Base-by-base conservation (phyloP, 53 echinoderm and acorn worm genomes). In the Echinometra lucunter region DNA sequence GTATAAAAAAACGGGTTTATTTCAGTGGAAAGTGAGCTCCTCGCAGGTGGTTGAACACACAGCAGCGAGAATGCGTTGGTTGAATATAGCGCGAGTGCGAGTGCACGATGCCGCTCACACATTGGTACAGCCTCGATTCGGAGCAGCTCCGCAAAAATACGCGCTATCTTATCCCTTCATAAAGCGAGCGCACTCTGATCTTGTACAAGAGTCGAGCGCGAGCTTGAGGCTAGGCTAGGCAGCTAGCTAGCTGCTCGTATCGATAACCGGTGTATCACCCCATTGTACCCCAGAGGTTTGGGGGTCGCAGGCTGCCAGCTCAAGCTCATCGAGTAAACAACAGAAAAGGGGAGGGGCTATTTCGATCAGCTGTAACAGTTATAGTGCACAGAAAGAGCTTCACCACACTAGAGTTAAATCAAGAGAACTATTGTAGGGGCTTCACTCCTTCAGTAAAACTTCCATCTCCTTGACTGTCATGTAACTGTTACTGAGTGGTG, bases 11-110 rank as follows among this genome's bases (percentile, higher is more conserved):
- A 18, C 40, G 11, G 38, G 72, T 72, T 75, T 78, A 42, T 40
- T 78, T 78, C 42, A 42, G 19, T 8, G 38, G 44, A 78, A 16
- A 19, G 6, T 78, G 21, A 38, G 19, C 40, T 42, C 40, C 21
- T 78, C 19, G 78, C 78, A 78, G 78, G 78, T 78, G 78, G 78
- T 78, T 42, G 72, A n/a, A n/a, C n/a, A n/a, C n/a, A n/a, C n/a
- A n/a, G n/a, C n/a, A n/a, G n/a, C n/a, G n/a, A n/a, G n/a, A n/a
- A n/a, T n/a, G n/a, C n/a, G n/a, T 9, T 72, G 34, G 8, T 1
- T 10, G 70, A 0, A 13, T 0, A 63, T 0, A 8, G 19, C 1
- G 19, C 23, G 63, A 18, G 69, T 34, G 9, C 30, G 30, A 69
- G 28, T 30, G 16, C n/a, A n/a, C n/a, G n/a, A n/a, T n/a, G n/a